Evolutionary conservation across 2,113 vertebrate genomes (phyloP).

Genomic region (Diphyllodes magnificus): DNA sequence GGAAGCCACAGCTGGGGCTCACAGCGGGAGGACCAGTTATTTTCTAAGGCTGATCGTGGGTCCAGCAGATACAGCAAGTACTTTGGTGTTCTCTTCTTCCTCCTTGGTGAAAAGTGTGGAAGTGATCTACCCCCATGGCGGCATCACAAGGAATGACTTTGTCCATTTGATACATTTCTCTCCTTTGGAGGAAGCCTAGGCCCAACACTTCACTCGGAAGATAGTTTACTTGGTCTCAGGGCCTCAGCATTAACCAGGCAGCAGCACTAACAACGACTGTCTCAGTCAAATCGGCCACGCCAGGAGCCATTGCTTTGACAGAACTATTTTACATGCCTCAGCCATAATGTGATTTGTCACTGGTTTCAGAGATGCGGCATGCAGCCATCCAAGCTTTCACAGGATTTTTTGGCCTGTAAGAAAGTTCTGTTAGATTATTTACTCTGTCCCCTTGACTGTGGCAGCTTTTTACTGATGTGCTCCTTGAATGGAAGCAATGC

Average conservation of each 20-base stretch:
- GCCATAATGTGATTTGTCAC: background rate
- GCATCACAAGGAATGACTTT: background rate
- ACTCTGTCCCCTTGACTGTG: background rate
- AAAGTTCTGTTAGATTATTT: background rate
- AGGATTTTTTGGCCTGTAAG: background rate
- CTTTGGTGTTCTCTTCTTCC: background rate
- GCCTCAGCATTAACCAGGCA: background rate
- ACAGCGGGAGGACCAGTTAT: background rate
- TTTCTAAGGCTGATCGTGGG: fast-evolving
- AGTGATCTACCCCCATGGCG: background rate
- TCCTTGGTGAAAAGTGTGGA: background rate
- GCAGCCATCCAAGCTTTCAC: background rate
- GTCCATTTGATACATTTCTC: background rate
- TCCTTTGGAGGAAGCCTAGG: background rate
- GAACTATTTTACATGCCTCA: background rate
- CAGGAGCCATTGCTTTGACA: background rate
- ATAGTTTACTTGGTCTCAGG: background rate
- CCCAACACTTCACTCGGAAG: background rate
- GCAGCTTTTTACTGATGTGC: background rate
- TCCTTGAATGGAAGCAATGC: background rate
- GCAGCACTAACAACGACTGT: background rate
- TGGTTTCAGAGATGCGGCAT: background rate
- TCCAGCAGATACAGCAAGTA: background rate
- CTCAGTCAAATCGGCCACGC: background rate
- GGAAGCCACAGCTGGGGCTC: background rate